These are phyloP conservation scores for Rhodophaea formosa DNA, from an alignment of 2,888 invertebrate species.

Conservation along the genomic window DNA sequence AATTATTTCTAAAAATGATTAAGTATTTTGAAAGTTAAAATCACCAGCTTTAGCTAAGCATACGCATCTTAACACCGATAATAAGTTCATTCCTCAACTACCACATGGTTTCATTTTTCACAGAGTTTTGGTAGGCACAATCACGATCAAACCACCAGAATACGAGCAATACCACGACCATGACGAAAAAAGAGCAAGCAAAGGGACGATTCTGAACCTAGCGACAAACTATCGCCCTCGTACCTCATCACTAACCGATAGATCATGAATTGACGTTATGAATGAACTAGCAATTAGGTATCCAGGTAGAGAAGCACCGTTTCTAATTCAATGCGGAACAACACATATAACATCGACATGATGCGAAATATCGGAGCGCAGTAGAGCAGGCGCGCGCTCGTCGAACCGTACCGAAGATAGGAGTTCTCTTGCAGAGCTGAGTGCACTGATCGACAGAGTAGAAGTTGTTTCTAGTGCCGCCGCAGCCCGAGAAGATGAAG, in stretches of 20 bases:
- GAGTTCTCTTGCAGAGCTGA: conserved; percentile 41
- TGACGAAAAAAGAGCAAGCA: not conserved
- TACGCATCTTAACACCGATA: not conserved
- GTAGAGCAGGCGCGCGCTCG: conserved; percentile 15
- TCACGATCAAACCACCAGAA: not conserved
- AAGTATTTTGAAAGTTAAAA: not conserved
- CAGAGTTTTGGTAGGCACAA: not conserved
- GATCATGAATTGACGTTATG: not conserved
- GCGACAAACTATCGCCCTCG: not conserved
- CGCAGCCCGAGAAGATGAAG: conserved; percentile 93
- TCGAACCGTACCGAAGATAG: conserved; percentile 34
- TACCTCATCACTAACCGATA: not conserved
- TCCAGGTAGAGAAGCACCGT: not conserved
- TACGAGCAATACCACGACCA: not conserved
- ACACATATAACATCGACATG: not conserved
- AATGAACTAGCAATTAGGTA: not conserved
- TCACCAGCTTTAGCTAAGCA: not conserved
- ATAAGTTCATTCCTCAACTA: not conserved
- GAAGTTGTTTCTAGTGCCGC: conserved; percentile 93
- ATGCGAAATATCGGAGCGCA: conserved; percentile 3
- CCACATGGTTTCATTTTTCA: not conserved
- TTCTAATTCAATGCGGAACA: not conserved
- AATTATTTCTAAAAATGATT: not conserved
- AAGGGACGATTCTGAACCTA: not conserved
- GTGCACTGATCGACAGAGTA: conserved; percentile 86